Evolutionary conservation across 2,888 invertebrate genomes (phyloP).

Genomic region (Caenorhabditis sp.): DNA sequence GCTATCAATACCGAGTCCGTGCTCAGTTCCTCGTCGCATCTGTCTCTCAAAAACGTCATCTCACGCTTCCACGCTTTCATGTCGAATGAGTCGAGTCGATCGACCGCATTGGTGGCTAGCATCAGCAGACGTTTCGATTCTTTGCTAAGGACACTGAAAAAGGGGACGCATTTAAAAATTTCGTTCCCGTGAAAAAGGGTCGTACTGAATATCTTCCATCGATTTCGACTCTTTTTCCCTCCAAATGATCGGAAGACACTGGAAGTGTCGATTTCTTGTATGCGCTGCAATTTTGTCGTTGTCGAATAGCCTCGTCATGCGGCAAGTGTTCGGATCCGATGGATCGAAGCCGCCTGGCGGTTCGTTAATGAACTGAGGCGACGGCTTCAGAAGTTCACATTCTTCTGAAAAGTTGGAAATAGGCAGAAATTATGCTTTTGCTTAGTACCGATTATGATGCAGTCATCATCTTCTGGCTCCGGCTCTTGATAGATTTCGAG

Average conservation of each 20-base stretch:
- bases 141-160: constrained; percentile 30
- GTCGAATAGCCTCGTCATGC: constrained; percentile 31
- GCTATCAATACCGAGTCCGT: no score
- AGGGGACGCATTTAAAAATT: no score
- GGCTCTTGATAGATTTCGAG: not conserved
- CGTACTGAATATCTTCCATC: constrained; percentile 42
- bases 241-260: constrained; percentile 28
- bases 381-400: constrained; percentile 11
- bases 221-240: constrained; percentile 1
- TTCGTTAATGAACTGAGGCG: constrained; percentile 1
- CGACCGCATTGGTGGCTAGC: not conserved
- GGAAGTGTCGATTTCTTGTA: not conserved
- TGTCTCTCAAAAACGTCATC: not conserved
- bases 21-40: no score
- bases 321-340: constrained; percentile 26
- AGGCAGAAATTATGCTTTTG: not conserved
- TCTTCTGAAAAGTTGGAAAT: constrained; percentile 21
- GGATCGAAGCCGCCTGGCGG: constrained; percentile 8
- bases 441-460: constrained; percentile 15
- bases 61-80: not conserved
- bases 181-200: no score
- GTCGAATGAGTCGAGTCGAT: not conserved
- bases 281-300: not conserved
- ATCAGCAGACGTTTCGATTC: not conserved
- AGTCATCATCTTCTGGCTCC: constrained; percentile 26